Evolutionary conservation across 2,797 vertebrate genomes (phyloP).

Genomic region (Melanotaenia maccullochi): DNA sequence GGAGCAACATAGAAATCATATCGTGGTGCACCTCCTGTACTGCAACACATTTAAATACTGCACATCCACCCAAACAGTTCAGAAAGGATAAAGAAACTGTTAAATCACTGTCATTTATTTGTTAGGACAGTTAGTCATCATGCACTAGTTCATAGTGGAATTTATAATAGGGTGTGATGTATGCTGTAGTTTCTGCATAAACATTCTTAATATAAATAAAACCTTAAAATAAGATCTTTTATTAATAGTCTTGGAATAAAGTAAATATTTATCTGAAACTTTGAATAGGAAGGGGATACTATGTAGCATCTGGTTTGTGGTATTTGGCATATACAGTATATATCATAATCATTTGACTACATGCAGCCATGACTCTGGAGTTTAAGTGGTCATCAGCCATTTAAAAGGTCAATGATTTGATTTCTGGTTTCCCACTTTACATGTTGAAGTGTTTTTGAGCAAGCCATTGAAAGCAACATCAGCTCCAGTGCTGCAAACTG

Average conservation of each 20-base stretch:
- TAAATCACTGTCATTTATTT: slow-evolving; percentile 22
- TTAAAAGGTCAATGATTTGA: too few species aligned
- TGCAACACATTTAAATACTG: not conserved
- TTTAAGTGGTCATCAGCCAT: too few species aligned
- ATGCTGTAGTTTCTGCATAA: not conserved
- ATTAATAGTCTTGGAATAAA: not conserved
- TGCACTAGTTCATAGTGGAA: slow-evolving; percentile 13
- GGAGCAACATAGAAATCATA: slow-evolving; percentile 4
- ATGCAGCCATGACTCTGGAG: too few species aligned
- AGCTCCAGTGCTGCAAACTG: too few species aligned
- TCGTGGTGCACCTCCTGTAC: slow-evolving; percentile 1
- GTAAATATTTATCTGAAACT: too few species aligned
- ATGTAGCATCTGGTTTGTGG: not conserved
- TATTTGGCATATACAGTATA: not conserved
- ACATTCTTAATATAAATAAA: too few species aligned
- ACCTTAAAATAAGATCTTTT: not conserved
- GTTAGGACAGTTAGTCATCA: slow-evolving; percentile 19
- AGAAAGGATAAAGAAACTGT: slow-evolving; percentile 30
- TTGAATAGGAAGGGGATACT: not conserved
- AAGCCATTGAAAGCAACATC: too few species aligned
- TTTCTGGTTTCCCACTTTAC: too few species aligned
- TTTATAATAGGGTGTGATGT: not conserved
- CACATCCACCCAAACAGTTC: slow-evolving; percentile 16
- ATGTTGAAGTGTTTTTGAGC: too few species aligned
- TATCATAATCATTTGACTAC: too few species aligned